phyloP scores from a whole-genome alignment of 1,140 invertebrate species.

The Maconellicoccus hirsutus region DNA sequence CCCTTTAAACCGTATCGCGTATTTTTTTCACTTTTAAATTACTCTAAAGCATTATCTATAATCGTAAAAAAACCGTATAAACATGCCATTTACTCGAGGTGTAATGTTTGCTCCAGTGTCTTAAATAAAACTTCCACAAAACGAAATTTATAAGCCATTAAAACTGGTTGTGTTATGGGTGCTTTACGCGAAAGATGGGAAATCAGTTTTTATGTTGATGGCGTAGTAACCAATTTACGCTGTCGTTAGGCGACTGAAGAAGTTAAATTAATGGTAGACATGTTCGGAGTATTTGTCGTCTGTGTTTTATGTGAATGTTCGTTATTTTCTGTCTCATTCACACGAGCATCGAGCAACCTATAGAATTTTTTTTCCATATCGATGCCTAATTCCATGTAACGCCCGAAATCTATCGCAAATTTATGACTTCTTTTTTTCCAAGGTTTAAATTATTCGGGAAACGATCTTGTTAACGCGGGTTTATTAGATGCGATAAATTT shows the following conservation, averaged over 20 bases:
- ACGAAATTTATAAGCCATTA: slow-evolving; percentile 9
- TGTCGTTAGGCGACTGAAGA: slow-evolving; percentile 7
- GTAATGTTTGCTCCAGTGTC: not conserved
- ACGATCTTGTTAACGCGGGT: too few species aligned
- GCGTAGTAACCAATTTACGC: slow-evolving; percentile 3
- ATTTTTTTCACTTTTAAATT: not conserved
- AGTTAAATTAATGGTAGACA: slow-evolving; percentile 9
- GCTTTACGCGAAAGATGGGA: slow-evolving; percentile 7
- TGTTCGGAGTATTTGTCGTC: not conserved
- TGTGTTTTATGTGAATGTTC: not conserved
- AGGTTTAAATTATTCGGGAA: too few species aligned
- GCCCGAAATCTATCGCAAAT: too few species aligned
- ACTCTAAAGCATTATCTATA: not conserved
- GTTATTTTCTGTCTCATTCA: too few species aligned
- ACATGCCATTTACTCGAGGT: not conserved
- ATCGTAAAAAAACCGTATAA: not conserved
- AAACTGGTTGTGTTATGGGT: slow-evolving; percentile 7
- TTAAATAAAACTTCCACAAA: slow-evolving; percentile 3
- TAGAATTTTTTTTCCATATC: too few species aligned
- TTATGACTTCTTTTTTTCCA: too few species aligned
- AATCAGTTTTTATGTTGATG: slow-evolving; percentile 9
- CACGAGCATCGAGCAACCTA: too few species aligned
- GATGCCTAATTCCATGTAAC: too few species aligned
- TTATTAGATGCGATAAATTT: too few species aligned
- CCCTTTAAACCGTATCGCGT: too few species aligned